Conservation (phyloP, 35 echinoderm and acorn worm genomes). For the Apostichopus parvimensis region DNA sequence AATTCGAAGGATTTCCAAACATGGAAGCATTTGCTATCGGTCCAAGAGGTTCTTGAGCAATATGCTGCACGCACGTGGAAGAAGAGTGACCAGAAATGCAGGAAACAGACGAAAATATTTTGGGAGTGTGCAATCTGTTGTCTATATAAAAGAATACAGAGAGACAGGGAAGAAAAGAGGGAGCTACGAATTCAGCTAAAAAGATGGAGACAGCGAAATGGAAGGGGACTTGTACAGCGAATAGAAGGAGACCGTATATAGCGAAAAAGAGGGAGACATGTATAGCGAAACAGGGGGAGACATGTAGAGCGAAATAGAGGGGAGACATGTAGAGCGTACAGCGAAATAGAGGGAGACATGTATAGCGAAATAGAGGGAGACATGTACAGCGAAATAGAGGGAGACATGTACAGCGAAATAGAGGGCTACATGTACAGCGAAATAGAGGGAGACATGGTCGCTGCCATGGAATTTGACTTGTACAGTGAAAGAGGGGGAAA, state of each 20-base stretch:
- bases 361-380: not conserved
- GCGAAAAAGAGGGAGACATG: not conserved
- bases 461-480: not conserved
- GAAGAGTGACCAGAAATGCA: not conserved
- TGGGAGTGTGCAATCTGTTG: constrained; percentile 5
- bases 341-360: too few relatives aligned
- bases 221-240: too few relatives aligned
- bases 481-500: not conserved
- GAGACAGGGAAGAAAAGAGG: too few relatives aligned
- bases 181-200: too few relatives aligned
- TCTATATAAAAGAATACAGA: not conserved
- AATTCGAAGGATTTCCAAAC: too few relatives aligned
- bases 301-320: not conserved
- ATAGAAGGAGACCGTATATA: not conserved
- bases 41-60: too few relatives aligned
- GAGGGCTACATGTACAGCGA: not conserved
- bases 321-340: too few relatives aligned
- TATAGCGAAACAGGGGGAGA: not conserved
- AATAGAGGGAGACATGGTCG: not conserved
- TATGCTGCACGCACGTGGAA: not conserved
- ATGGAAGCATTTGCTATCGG: too few relatives aligned
- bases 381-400: constrained; percentile 9
- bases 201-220: too few relatives aligned
- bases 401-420: not conserved
- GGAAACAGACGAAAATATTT: constrained; percentile 2